Evolutionary conservation across 2,888 invertebrate genomes (phyloP).

Genomic region (Drosophila quinaria): DNA sequence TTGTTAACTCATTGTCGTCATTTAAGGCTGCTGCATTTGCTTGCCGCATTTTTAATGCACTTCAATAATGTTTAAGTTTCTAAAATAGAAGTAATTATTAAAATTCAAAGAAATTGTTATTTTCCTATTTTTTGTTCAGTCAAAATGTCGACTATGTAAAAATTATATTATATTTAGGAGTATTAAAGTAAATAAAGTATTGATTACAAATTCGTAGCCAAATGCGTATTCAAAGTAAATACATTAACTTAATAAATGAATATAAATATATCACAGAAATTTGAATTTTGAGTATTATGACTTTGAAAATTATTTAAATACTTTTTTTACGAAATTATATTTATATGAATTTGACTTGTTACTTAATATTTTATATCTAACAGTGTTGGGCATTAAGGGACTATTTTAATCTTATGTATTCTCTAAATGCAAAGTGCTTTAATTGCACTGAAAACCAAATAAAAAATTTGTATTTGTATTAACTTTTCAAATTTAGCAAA

Average conservation of each 20-base stretch:
- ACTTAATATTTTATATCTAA: conserved; percentile 5
- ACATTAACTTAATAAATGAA: no score
- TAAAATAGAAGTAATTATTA: no score
- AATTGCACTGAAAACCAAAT: conserved; percentile 44
- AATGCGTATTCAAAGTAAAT: no score
- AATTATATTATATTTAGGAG: no score
- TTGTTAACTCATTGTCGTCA: conserved; percentile 49
- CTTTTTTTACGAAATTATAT: neutral
- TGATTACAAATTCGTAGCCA: no score
- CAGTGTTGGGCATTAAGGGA: neutral
- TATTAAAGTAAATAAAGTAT: no score
- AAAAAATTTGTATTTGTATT: conserved; percentile 35
- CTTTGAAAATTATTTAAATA: neutral
- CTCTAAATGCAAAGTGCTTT: conserved; percentile 4
- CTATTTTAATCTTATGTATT: conserved; percentile 8
- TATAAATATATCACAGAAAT: no score
- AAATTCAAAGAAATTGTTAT: no score
- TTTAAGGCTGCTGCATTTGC: conserved; percentile 21
- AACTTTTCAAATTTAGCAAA: conserved; percentile 53
- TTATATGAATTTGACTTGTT: neutral
- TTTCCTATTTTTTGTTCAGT: no score
- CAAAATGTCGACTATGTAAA: no score
- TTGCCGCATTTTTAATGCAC: neutral
- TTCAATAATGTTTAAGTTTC: neutral
- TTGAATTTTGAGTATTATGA: neutral